Conservation (phyloP, 2,113 vertebrate genomes). For the Dromiciops gliroides region DNA sequence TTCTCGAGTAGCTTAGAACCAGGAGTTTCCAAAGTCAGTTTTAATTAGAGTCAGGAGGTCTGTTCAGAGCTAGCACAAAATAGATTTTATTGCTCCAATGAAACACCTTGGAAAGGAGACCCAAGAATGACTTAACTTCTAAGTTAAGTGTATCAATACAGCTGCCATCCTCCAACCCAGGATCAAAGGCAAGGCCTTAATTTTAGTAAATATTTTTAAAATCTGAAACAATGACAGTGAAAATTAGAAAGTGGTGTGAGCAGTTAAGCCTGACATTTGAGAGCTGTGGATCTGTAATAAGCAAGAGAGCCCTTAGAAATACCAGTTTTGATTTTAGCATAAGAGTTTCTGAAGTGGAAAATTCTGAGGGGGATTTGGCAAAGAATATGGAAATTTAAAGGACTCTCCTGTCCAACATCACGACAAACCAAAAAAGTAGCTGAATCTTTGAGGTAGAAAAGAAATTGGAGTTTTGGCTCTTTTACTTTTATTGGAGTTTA, state of each 20-base stretch:
- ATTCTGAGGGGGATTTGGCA: constrained; percentile 68
- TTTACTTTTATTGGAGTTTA: neutral
- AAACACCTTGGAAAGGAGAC: neutral
- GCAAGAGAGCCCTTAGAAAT: constrained; percentile 49
- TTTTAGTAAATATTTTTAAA: constrained; percentile 32
- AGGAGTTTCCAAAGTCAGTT: neutral
- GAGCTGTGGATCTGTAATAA: constrained; percentile 33
- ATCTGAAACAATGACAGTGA: constrained; percentile 18
- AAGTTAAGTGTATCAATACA: constrained; percentile 10
- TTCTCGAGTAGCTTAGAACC: constrained; percentile 9
- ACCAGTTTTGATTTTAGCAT: constrained; percentile 38
- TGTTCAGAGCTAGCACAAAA: constrained; percentile 25
- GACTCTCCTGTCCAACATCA: constrained; percentile 29
- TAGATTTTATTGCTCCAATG: constrained; percentile 14
- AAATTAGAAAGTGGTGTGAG: constrained; percentile 7
- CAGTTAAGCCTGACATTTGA: constrained; percentile 39
- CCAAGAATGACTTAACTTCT: neutral
- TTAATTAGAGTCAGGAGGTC: constrained; percentile 1
- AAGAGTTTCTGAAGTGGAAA: constrained; percentile 75
- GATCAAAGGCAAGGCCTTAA: constrained; percentile 9
- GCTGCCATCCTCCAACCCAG: neutral
- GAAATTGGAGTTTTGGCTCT: constrained; percentile 27
- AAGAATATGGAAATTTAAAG: constrained; percentile 68
- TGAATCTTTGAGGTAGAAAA: constrained; percentile 57
- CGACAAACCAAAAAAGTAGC: constrained; percentile 66